Percentiles rank a stretch among this genome's conserved stretches.
phyloP scores from a whole-genome alignment of 2,113 vertebrate genomes.

The Cyanoderma ruficeps region DNA sequence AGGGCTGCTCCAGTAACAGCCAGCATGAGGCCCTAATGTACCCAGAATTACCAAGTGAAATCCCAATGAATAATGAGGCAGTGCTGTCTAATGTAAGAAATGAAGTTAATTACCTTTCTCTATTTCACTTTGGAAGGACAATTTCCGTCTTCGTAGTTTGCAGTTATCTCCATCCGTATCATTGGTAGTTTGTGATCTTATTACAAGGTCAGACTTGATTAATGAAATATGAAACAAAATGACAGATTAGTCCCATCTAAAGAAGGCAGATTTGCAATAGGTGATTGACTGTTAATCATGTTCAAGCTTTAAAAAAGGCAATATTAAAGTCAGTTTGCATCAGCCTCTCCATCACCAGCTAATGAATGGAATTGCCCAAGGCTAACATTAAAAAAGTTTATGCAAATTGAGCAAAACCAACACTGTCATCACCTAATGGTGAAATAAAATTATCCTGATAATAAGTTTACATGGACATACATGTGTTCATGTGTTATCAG shows the following conservation, averaged over 20 bases:
- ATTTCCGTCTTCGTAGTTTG: conserved; percentile 84
- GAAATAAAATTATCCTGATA: conserved; percentile 7
- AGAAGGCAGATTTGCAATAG: conserved; percentile 4
- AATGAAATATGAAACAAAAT: conserved; percentile 64
- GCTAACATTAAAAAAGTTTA: conserved; percentile 2
- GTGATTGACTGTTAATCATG: conserved; percentile 26
- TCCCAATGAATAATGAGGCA: conserved; percentile 24
- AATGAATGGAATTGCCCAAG: neutral
- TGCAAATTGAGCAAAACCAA: neutral
- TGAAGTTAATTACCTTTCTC: conserved; percentile 82
- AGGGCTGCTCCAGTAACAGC: neutral
- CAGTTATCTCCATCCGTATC: conserved; percentile 83
- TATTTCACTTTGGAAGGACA: conserved; percentile 89
- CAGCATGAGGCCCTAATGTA: neutral
- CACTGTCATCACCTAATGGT: neutral
- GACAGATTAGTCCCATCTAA: conserved; percentile 55
- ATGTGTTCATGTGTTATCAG: neutral
- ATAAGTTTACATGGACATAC: neutral
- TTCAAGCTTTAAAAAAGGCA: conserved; percentile 21
- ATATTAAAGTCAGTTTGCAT: conserved; percentile 6
- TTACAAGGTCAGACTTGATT: conserved; percentile 75
- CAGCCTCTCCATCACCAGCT: neutral
- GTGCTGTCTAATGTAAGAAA: conserved; percentile 48
- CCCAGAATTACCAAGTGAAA: neutral
- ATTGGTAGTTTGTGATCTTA: conserved; percentile 76